These are phyloP conservation scores for Lucilia cuprina DNA, from an alignment of 1,140 invertebrate species.

Conservation along the genomic window DNA sequence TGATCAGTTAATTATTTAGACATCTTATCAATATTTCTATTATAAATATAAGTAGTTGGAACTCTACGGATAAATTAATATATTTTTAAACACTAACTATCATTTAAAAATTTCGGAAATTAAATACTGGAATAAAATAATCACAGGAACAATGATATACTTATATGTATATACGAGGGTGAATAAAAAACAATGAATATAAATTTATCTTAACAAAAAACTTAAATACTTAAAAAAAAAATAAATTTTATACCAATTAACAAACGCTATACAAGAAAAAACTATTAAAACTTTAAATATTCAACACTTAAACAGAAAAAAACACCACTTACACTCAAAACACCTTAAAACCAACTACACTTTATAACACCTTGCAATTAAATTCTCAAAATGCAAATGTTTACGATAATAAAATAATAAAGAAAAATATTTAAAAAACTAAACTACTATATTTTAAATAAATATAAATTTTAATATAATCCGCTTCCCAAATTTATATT, in stretches of 20 bases:
- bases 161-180: no score
- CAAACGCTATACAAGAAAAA: not conserved
- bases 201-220: no score
- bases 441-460: not conserved
- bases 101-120: no score
- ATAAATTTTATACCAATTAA: not conserved
- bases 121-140: no score
- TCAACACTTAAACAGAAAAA: not conserved
- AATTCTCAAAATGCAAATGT: slow-evolving; percentile 13
- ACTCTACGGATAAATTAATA: no score
- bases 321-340: not conserved
- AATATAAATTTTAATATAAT: not conserved
- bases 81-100: no score
- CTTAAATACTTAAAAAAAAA: no score
- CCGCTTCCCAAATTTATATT: not conserved
- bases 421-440: not conserved
- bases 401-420: not conserved
- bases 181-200: no score
- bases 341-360: not conserved
- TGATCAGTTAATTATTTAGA: no score
- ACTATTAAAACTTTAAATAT: not conserved
- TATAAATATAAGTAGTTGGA: no score
- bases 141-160: no score
- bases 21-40: no score
- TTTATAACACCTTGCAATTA: not conserved